Evolutionary conservation across 2,888 invertebrate genomes (phyloP), one percentile per base, ranked within the genome.

Genomic region (Palloptera scutellata): DNA sequence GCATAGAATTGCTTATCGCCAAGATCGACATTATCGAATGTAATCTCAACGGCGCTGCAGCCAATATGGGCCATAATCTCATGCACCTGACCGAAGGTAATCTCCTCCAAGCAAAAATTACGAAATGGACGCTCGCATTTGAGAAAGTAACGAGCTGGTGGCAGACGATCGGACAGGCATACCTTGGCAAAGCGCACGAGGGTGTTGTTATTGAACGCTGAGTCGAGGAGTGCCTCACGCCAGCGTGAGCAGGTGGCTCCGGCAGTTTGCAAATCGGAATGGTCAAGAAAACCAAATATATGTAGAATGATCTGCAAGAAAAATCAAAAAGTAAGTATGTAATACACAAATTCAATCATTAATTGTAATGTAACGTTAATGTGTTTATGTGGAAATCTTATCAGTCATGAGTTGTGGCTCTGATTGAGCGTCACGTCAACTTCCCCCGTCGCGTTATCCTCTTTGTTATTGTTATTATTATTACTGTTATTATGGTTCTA

Each of bases 181-280:
- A 81, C 72, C 70, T 84, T 83, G 1, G 75, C 71, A 59, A 85
- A 83, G 19, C 78, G 79, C 11, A 85, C 77, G 13, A 74, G 61
- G 0, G 79, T 76, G 40, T 81, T 79, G 6, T 73, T 74, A 41
- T 80, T 78, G 45, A 88, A 87, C 70, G 88, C 86, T 1, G 84
- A 84, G 76, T 91, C 89, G 75, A 89, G 87, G 8, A 90, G 88
- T 13, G 91, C 92, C 70, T 88, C 87, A 72, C 90, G 89, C 91
- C 92, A 92, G 0, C 87, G 84, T 17, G 83, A 86, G 78, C 90
- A 91, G 30, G 91, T 90, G 73, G 89, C 86, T 73, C 90, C 88
- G 48, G 90, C 90, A 57, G 88, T 86, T 80, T 89, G 88, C 73
- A 90, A 85, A 78, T 92, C 92, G 1, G 90, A 86, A 74, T 89